Percentiles rank a stretch among this genome's conserved stretches.
Evolutionary conservation across 2,888 invertebrate genomes (phyloP).

Genomic region (Pachymerium ferrugineum): DNA sequence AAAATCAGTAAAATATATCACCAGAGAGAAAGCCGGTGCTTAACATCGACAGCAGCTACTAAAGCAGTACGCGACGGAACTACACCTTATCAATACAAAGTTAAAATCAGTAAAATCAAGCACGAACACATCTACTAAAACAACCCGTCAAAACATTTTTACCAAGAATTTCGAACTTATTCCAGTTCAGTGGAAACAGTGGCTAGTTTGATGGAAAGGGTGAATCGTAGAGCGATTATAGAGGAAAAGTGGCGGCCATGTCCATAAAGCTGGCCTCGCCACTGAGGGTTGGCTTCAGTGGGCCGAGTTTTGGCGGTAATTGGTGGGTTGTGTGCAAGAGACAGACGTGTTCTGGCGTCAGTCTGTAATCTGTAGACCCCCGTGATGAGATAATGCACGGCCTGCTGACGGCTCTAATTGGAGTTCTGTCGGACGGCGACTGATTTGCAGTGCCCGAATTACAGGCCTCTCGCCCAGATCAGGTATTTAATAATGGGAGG

Average conservation of each 20-base stretch:
- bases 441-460: slow-evolving; percentile 31
- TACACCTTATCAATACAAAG: too few relatives aligned
- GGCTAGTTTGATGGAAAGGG: too few relatives aligned
- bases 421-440: slow-evolving; percentile 27
- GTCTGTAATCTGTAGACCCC: slow-evolving; percentile 28
- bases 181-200: too few relatives aligned
- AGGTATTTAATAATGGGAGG: slow-evolving; percentile 32
- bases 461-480: slow-evolving; percentile 24
- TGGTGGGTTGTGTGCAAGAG: slow-evolving; percentile 9
- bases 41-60: too few relatives aligned
- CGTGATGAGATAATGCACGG: slow-evolving; percentile 31
- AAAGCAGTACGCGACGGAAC: too few relatives aligned
- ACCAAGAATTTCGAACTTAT: too few relatives aligned
- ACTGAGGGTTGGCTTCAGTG: neutral
- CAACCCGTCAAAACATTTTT: too few relatives aligned
- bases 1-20: too few relatives aligned
- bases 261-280: slow-evolving; percentile 5
- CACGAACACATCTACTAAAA: too few relatives aligned
- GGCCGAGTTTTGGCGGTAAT: neutral
- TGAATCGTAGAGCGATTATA: slow-evolving; percentile 5
- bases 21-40: too few relatives aligned
- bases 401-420: slow-evolving; percentile 31
- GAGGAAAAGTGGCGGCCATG: slow-evolving; percentile 10
- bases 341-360: neutral
- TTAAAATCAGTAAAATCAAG: too few relatives aligned